These are phyloP conservation scores for Spatula clypeata DNA, from an alignment of 2,797 vertebrate species.

Conservation along the genomic window DNA sequence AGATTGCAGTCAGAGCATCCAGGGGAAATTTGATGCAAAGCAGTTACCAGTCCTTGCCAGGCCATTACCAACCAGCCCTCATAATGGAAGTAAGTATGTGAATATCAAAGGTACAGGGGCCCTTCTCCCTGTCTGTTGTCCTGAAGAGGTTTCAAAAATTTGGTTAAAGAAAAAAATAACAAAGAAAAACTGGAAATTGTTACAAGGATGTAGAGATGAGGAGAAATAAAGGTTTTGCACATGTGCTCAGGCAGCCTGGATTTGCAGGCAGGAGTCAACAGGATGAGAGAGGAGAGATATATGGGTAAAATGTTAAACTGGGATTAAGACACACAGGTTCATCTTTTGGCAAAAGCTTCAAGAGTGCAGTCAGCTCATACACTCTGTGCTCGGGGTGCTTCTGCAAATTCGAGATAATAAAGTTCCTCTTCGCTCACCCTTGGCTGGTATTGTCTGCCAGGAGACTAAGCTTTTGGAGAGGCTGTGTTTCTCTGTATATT, in stretches of 20 bases:
- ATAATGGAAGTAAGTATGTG: accelerated
- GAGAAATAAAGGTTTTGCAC: not conserved
- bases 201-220: not conserved
- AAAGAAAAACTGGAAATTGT: not conserved
- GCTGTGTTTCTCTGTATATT: not conserved
- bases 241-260: accelerated
- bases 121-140: accelerated
- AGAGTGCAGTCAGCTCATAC: not conserved
- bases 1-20: not conserved
- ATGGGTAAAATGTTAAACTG: not conserved
- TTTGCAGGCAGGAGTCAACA: not conserved
- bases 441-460: not conserved
- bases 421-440: not conserved
- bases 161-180: not conserved
- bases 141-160: not conserved
- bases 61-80: not conserved
- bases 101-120: not conserved
- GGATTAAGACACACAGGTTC: not conserved
- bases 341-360: not conserved
- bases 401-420: conserved; percentile 13
- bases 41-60: accelerated
- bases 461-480: not conserved
- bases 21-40: not conserved
- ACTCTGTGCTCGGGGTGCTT: not conserved
- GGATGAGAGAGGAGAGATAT: not conserved